Base-by-base conservation (phyloP, 2,888 invertebrate species). In the Cataglyphis albicans region DNA sequence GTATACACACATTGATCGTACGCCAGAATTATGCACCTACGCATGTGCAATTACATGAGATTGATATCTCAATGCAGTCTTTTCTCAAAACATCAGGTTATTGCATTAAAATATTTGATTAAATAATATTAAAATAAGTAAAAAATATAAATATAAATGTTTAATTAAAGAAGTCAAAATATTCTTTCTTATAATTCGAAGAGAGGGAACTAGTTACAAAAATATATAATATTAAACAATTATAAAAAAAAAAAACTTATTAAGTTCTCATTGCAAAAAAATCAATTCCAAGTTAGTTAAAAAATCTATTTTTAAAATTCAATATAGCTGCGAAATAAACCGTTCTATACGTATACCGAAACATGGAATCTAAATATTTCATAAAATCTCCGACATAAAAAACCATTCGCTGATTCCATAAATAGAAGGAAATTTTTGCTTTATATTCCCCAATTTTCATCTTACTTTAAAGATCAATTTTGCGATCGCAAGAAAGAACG, bases 1-100 rank as follows among this genome's bases (percentile, higher is more conserved):
- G 78, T 80, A 70, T 70, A 48, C 59, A 35, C 59, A 35, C 59
- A 25, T 44, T 80, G 70, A 80, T 35, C 70, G 7, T 44, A 35
- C 59, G 78, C 78, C 78, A 80, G 59, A 15, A 80, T 59, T 70
- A 59, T n/a, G n/a, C 78, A 61, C 44, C 44, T 59, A 59, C 70
- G 32, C 10, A 32, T 4, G 68, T 41, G 57, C 12, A 57, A n/a
- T 25, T 35, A 29, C 55, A 41, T 1, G 32, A 76, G 32, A 67
- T 55, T 78, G 21, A 70, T 41, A 52, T 67, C 41, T 67, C 29
- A 21, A 38, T 65, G 15, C 15, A 57, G 12, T 52, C 52, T 67
- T 52, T 32, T 57, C 55, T 32, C 29, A 38, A 65, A 3, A 3
- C 18, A 9, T 25, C 44, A 29, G 3, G 4, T 55, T 18, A 2